Evolutionary conservation across 1,140 invertebrate species (phyloP), one percentile per base, ranked within the genome.

Genomic region (Schlechtendalia chinensis): DNA sequence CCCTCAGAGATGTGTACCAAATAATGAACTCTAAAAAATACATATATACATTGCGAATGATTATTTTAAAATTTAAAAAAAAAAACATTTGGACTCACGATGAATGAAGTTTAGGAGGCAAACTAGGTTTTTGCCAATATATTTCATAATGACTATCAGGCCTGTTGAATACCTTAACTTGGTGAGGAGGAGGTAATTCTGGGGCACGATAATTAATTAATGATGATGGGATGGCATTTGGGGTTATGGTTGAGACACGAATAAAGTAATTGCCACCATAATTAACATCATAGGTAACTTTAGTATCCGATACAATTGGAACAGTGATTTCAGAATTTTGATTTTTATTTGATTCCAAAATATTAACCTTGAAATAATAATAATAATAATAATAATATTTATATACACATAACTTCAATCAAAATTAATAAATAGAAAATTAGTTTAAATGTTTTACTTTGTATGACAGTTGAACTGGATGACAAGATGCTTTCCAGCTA

Each of bases 241-340:
- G 82, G 11, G 86, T 87, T 75, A 87, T 87, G 2, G 83, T 84
- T 6, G 74, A 65, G 14, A 93, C 85, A 24, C 87, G 88, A 19
- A 93, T 85, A 67, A 88, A 88, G 84, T 92, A 93, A 53, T 88
- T 84, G 0, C 89, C 91, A 24, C 92, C 91, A 50, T 88, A 86
- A 12, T 89, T 88, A 4, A 91, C 86, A 27, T 86, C 84, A 61
- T 91, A 88, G 2, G 11, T 67, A n/a, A 82, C 75, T 32, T 58
- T 56, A 47, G 54, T 22, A 14, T 77, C 59, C 3, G 53, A 77
- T 2, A 75, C 74, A 67, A 79, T 74, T 22, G 58, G 47, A 54
- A 77, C 45, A 24, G n/a, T 47, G n/a, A 79, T 16, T 45, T 79
- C 59, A 77, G 54, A 56, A n/a, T 54, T 56, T 83, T 91, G 90